Conservation (phyloP, 2,797 vertebrate species). For the Sphaeramia orbicularis region DNA sequence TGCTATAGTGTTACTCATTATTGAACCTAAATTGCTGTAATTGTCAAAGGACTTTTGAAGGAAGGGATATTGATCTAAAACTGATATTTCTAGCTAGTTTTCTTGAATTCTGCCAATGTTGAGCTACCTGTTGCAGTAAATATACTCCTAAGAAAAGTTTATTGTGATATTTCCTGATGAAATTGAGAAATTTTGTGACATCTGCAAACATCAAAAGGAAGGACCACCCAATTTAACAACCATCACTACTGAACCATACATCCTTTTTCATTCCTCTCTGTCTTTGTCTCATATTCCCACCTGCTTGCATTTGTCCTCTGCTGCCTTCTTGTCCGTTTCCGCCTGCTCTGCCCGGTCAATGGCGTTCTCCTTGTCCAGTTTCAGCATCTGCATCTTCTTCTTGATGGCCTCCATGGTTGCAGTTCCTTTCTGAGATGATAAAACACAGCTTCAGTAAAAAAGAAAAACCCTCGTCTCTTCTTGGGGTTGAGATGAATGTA, state of each 20-base stretch:
- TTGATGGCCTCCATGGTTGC: constrained; percentile 96
- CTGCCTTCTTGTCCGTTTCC: constrained; percentile 93
- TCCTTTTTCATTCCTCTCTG: not conserved
- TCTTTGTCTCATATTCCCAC: constrained; percentile 69
- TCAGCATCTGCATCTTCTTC: constrained; percentile 99
- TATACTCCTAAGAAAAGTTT: too few relatives aligned
- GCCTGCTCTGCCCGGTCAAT: constrained; percentile 95
- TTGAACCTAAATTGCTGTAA: too few relatives aligned
- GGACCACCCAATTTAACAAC: not conserved
- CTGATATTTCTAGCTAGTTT: too few relatives aligned
- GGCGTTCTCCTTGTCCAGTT: constrained; percentile 96
- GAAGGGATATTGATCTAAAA: too few relatives aligned
- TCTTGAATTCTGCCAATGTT: too few relatives aligned
- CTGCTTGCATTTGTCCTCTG: constrained; percentile 95
- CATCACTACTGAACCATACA: not conserved
- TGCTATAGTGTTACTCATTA: too few relatives aligned
- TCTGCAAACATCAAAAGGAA: too few relatives aligned
- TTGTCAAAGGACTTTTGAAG: too few relatives aligned
- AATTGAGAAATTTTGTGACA: too few relatives aligned
- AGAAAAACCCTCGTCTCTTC: constrained; percentile 3
- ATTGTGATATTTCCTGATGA: too few relatives aligned
- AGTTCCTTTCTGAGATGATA: constrained; percentile 34
- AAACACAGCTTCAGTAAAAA: constrained; percentile 27
- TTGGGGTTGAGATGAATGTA: constrained; percentile 31
- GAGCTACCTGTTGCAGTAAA: too few relatives aligned